Conservation (phyloP, 2,113 vertebrate species). For the Ptilonorhynchus violaceus region DNA sequence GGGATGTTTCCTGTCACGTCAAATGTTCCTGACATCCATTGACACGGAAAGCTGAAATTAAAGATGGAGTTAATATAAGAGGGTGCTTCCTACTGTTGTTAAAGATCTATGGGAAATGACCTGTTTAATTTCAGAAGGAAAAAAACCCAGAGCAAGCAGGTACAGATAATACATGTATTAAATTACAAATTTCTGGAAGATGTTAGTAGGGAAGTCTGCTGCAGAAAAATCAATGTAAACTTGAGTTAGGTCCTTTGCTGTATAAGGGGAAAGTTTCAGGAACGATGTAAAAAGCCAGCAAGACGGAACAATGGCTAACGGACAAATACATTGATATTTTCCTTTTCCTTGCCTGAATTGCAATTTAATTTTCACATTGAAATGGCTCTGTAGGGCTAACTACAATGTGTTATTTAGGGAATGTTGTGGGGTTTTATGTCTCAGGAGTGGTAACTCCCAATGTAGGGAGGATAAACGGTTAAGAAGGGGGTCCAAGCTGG, state of each 20-base stretch:
- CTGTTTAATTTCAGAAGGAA: background rate
- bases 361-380: background rate
- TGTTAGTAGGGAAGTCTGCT: background rate
- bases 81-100: background rate
- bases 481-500: background rate
- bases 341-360: background rate
- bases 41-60: background rate
- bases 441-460: background rate
- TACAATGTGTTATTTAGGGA: background rate
- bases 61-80: background rate
- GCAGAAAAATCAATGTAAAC: background rate
- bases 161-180: background rate
- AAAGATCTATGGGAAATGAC: background rate
- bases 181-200: background rate
- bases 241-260: background rate
- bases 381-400: background rate
- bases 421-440: background rate
- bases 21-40: background rate
- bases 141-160: background rate
- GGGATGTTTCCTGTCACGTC: background rate
- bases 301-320: background rate
- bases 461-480: background rate
- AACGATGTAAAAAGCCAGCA: background rate
- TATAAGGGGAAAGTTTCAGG: background rate
- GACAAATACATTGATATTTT: background rate